A percentile compares a stretch with the other conserved stretches of the same genome.
These are phyloP conservation scores for Drosophila miranda DNA, from an alignment of 1,140 invertebrate genomes.

Conservation along the genomic window DNA sequence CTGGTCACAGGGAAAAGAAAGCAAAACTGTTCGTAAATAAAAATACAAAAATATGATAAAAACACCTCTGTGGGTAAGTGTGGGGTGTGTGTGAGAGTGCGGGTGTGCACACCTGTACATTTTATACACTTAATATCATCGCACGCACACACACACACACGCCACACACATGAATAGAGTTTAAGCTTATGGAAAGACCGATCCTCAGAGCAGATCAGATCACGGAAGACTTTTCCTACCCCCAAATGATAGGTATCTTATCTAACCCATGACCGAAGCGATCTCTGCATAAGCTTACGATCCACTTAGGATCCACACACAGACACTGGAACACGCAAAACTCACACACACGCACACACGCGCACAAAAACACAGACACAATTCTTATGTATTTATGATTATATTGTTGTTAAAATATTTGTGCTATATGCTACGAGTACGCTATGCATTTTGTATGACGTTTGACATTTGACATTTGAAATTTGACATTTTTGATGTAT, in stretches of 20 bases:
- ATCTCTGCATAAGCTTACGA: conserved; percentile 10
- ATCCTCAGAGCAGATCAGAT: background rate
- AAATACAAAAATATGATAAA: conserved; percentile 13
- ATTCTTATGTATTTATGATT: conserved; percentile 48
- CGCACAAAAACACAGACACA: conserved; percentile 8
- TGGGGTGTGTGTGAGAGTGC: conserved; percentile 4
- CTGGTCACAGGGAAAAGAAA: background rate
- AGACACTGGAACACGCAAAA: background rate
- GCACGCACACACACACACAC: conserved; percentile 17
- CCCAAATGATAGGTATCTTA: conserved; percentile 5
- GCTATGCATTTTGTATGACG: conserved; percentile 39
- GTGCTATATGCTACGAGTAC: conserved; percentile 13
- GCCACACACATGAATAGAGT: background rate
- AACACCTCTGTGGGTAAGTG: background rate
- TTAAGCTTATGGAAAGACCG: conserved; percentile 18
- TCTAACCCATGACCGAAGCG: background rate
- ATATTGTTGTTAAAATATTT: conserved; percentile 43
- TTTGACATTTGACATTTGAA: background rate
- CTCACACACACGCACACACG: conserved; percentile 3
- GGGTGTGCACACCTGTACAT: conserved; percentile 56
- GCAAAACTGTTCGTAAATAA: conserved; percentile 23
- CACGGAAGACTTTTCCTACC: conserved; percentile 2
- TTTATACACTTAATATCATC: conserved; percentile 33
- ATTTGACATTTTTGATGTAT: no score
- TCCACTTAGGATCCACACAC: conserved; percentile 8